A percentile compares a stretch with the other conserved stretches of the same genome.
Evolutionary conservation across 2,888 invertebrate genomes (phyloP).

Genomic region (Melolontha melolontha): DNA sequence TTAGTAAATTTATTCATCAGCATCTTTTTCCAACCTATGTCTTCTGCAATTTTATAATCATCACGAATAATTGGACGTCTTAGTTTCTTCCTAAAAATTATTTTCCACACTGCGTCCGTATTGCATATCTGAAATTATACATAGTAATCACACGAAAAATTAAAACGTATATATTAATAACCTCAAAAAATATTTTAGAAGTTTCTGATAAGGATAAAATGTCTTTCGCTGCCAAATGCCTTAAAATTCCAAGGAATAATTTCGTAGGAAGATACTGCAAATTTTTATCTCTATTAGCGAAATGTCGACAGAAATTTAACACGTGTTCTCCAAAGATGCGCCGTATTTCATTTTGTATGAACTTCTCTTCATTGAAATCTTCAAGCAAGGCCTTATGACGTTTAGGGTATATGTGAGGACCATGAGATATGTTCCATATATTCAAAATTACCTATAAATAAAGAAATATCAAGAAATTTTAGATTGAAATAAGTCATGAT

Average conservation of each 20-base stretch:
- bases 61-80: constrained; percentile 34
- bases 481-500: too few species aligned
- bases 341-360: constrained; percentile 54
- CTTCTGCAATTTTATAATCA: constrained; percentile 40
- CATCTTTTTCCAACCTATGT: constrained; percentile 45
- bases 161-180: constrained; percentile 39
- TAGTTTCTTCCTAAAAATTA: constrained; percentile 48
- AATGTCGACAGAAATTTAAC: constrained; percentile 41
- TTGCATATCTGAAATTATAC: constrained; percentile 50
- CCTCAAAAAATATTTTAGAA: constrained; percentile 56
- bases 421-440: constrained; percentile 56
- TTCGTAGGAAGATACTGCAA: constrained; percentile 54
- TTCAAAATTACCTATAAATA: constrained; percentile 54
- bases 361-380: constrained; percentile 54
- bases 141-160: constrained; percentile 29
- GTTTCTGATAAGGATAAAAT: constrained; percentile 53
- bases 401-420: constrained; percentile 55
- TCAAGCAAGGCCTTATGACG: constrained; percentile 49
- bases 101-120: constrained; percentile 50
- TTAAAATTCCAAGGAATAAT: constrained; percentile 54
- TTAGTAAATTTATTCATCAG: constrained; percentile 39
- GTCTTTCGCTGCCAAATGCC: constrained; percentile 51
- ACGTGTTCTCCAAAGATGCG: constrained; percentile 55
- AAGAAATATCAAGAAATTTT: too few species aligned
- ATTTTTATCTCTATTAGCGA: constrained; percentile 47